Evolutionary conservation across 2,113 vertebrate genomes (phyloP), one percentile per base, ranked within the genome.

Genomic region (Donacobius atricapilla): DNA sequence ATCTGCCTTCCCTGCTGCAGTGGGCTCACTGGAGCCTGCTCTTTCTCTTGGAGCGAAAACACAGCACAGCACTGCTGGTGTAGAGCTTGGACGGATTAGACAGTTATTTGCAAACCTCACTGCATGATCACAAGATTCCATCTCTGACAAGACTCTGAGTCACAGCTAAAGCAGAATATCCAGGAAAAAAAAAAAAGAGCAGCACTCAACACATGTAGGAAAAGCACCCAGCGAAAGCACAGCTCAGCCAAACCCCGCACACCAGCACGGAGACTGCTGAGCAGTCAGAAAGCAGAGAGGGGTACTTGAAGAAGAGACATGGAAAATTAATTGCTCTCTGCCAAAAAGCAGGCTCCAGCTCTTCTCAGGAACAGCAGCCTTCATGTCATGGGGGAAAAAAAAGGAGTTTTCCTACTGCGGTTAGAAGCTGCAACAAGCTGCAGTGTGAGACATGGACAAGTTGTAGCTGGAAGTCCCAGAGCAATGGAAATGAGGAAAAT

Each of bases 321-420:
- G 16, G 81, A 89, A 85, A 89, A 96, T 84, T 82, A 95, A 85
- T 94, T 91, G 48, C 61, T 85, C 28, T 53, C 63, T 83, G 28
- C 50, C 79, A 90, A 81, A 87, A 87, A 85, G 37, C 39, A 83
- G 24, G 71, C 33, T 80, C 54, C 35, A 57, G 54, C 9, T 91
- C 91, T 85, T 66, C 63, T 60, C 82, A 63, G 70, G 78, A 93
- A 37, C 30, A 63, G 70, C 76, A 80, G 33, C n/a, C 57, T 93
- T 78, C 69, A 28, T 42, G 28, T 51, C 22, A 73, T 40, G 27
- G 60, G 27, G 13, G 3, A 19, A 12, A 16, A 22, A 6, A 42
- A 28, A 6, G 5, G 13, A 68, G 10, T 31, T 80, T 92, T 73
- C 60, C 76, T 69, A 1, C 63, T 80, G 65, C 51, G 78, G 72